These are phyloP conservation scores for Lamproptera curius DNA, from an alignment of 2,888 invertebrate genomes.

Conservation along the genomic window DNA sequence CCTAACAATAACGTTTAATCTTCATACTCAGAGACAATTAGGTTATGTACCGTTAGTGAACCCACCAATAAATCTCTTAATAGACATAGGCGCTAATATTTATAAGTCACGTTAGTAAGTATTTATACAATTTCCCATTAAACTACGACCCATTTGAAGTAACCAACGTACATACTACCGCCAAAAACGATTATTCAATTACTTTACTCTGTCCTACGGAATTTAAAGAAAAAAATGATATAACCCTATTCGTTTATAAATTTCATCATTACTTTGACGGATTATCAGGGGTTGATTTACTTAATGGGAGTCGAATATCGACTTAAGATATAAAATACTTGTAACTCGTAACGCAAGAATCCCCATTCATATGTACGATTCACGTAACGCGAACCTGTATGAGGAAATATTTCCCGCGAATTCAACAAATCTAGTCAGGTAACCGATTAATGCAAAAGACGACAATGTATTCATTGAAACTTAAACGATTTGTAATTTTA, in stretches of 20 bases:
- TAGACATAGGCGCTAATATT: background rate
- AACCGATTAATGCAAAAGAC: slow-evolving; percentile 20
- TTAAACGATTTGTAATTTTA: background rate
- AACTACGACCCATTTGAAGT: background rate
- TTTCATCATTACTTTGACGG: background rate
- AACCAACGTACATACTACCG: background rate
- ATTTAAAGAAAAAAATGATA: background rate
- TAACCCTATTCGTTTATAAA: background rate
- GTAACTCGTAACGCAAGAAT: too few species aligned
- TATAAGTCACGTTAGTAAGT: background rate
- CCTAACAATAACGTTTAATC: slow-evolving; percentile 1
- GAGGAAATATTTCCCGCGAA: background rate
- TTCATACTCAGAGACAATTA: slow-evolving; percentile 2
- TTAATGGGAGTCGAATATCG: slow-evolving; percentile 9
- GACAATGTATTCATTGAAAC: slow-evolving; percentile 18
- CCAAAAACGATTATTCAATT: background rate
- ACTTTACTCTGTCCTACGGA: background rate
- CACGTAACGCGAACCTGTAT: too few species aligned
- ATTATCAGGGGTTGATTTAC: slow-evolving; percentile 8
- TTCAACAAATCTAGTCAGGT: slow-evolving; percentile 2
- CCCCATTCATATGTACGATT: too few species aligned
- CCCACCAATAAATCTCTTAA: background rate
- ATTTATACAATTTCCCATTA: background rate
- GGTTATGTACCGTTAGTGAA: slow-evolving; percentile 6
- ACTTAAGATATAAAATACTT: slow-evolving; percentile 7